Evolutionary conservation across 2,888 invertebrate species (phyloP), one percentile per base, ranked within the genome.

Genomic region (Nemotelus pantherinus): DNA sequence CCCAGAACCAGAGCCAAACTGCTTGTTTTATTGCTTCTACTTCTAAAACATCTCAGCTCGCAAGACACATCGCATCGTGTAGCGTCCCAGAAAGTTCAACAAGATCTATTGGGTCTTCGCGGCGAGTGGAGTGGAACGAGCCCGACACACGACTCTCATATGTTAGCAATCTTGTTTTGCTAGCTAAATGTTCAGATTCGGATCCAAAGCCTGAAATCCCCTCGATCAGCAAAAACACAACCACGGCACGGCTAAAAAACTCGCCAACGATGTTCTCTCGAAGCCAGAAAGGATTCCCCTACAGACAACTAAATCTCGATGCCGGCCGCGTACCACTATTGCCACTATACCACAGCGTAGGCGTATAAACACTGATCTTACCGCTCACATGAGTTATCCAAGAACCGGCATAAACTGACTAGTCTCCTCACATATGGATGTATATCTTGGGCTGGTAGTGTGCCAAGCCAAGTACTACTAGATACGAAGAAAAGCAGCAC

Each of bases 301-400:
- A 25, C 25, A 25, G 25, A 25, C 25, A 25, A 25, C 25, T 25
- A 1, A 1, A 25, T 25, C 25, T 25, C 9, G 4, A 58, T n/a
- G 25, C 9, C n/a, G 5, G 25, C 41, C 43, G 39, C 63, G 63
- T 63, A 63, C 63, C 43, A 63, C 63, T 25, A 41, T 7, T 63
- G 43, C 63, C 43, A 63, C 63, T 25, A 41, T 7, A 43, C 43
- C 41, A 7, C n/a, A 41, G 67, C n/a, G 67, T 67, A 50, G 67
- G 67, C 67, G 67, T 44, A 67, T 48, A 48, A 50, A 67, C 67
- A 67, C 67, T 67, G 48, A 47, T 67, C 67, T 67, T 48, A 45
- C 25, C 47, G 48, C 7, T n/a, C 41, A 39, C 10, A 5, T 58
- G 58, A 39, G 10, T 63, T 63, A 43, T 63, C 63, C 41, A 63